These are phyloP conservation scores for Drosophila saltans DNA, from an alignment of 1,140 invertebrate genomes.

Conservation along the genomic window DNA sequence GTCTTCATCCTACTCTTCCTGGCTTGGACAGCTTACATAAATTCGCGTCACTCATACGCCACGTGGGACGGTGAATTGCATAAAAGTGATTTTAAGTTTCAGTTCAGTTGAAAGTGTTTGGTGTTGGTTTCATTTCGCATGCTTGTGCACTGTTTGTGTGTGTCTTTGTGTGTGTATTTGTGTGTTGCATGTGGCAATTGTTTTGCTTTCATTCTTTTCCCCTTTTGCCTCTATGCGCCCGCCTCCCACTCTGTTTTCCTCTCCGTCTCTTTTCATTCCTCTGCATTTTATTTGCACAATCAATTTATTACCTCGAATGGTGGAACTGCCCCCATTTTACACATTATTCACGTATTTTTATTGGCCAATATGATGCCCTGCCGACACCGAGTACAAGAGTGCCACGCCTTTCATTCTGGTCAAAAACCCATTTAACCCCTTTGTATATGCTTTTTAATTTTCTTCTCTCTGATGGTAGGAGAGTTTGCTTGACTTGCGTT, in stretches of 20 bases:
- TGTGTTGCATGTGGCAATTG: slow-evolving; percentile 32
- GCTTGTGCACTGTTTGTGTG: slow-evolving; percentile 10
- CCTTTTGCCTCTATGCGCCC: background rate
- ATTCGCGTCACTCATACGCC: slow-evolving; percentile 80
- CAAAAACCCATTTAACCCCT: slow-evolving; percentile 73
- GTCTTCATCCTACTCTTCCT: slow-evolving; percentile 15
- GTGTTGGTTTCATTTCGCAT: slow-evolving; percentile 30
- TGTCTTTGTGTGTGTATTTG: too few relatives aligned
- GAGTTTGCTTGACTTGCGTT: slow-evolving; percentile 29
- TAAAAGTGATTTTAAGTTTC: slow-evolving; percentile 11
- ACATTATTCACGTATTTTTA: slow-evolving; percentile 75
- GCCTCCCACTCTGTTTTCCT: background rate
- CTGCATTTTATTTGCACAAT: slow-evolving; percentile 45
- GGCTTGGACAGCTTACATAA: slow-evolving; percentile 67
- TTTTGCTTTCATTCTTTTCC: slow-evolving; percentile 7
- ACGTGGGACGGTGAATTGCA: slow-evolving; percentile 59
- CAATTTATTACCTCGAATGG: slow-evolving; percentile 66
- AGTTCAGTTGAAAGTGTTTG: slow-evolving; percentile 29
- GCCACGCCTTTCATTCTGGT: slow-evolving; percentile 22
- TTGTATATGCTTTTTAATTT: slow-evolving; percentile 76
- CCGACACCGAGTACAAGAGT: background rate
- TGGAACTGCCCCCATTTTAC: slow-evolving; percentile 33
- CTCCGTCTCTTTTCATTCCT: background rate
- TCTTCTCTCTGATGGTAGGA: slow-evolving; percentile 36
- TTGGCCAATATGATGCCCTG: slow-evolving; percentile 68